Base-by-base conservation (phyloP, 2,113 vertebrate genomes). In the Rhinogobius similis region DNA sequence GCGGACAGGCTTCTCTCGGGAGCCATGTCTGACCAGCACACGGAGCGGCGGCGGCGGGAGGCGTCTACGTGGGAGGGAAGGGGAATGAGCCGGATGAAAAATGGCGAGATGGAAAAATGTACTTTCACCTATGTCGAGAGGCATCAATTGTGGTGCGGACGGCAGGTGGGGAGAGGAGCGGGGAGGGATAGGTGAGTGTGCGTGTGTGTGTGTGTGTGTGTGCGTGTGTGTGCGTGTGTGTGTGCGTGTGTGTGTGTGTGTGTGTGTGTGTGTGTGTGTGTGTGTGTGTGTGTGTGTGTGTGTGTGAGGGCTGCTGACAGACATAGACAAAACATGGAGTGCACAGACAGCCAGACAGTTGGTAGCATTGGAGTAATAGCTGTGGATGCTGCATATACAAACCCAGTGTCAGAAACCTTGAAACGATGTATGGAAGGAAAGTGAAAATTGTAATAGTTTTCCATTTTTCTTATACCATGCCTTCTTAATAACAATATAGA, bases 331-430 rank as follows among this genome's bases (percentile, higher is more conserved):
- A 83, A 73, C 21, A 76, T 68, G 69, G 72, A 75, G 48, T 21
- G 52, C 65, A 72, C 39, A 82, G 72, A 74, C 73, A 81, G 65
- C 39, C 68, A 86, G 82, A 85, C 67, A 72, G 65, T 77, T 73
- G 62, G 59, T 23, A 75, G 73, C 21, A 73, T 74, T 73, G 66
- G 55, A 78, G 70, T 76, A 77, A 74, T 80, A 78, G 52, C 72
- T 86, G 78, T 83, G 65, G 75, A 11, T 70, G 12, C 52, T 26
- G 52, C 52, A 7, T 75, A 58, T 65, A 58, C 55, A 27, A 29
- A 27, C 55, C 24, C 24, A 29, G 14, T 58, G 24, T 58, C 55
- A 58, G 24, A 58, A 58, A 58, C 13, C 24, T 58, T 27, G 55
- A 26, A 13, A 16, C 14, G 13, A 18, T 18, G 20, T 58, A 29